Base-by-base conservation (phyloP, 2,797 vertebrate species). In the Semaprochilodus insignis region DNA sequence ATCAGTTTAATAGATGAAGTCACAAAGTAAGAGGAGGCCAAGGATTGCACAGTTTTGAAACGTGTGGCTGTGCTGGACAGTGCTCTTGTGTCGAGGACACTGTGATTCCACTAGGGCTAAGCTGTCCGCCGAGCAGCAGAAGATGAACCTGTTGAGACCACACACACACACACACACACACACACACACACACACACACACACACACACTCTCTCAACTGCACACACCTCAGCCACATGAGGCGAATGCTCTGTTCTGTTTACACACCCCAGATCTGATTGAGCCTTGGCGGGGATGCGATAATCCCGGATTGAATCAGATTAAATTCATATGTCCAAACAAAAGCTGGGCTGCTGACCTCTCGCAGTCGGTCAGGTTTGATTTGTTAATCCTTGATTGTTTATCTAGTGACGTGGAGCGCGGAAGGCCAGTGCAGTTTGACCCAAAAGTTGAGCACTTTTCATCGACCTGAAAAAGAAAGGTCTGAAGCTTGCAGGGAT, bases 271-370 rank as follows among this genome's bases (percentile, higher is more conserved):
- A 19, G 14, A 44, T 89, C 82, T 81, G 71, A 72, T 83, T 74
- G 72, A 80, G 60, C 77, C 69, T 23, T 62, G 74, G 74, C 11
- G 55, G 59, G 48, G 25, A 27, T 65, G 36, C 31, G 1, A 44
- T 87, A 88, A 85, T 87, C 86, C 78, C 62, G 63, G 81, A 66
- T 73, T 85, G 70, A 60, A 62, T 83, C 59, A 52, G 78, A 81
- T 87, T 83, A 81, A 62, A 75, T 85, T 74, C 72, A 66, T 86
- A 36, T 51, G 75, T 74, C 62, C 69, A 81, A 85, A 82, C 81
- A 74, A 59, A 77, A 77, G 54, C 67, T 23, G 17, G 36, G 73
- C 54, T 25, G 31, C 73, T 81, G 78, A 81, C 86, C 81, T 77
- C 65, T 16, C 15, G 36, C 27, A 71, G 75, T 83, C 54, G 69